phyloP scores from a whole-genome alignment of 2,113 vertebrate species.

The Callaeas wilsoni region DNA sequence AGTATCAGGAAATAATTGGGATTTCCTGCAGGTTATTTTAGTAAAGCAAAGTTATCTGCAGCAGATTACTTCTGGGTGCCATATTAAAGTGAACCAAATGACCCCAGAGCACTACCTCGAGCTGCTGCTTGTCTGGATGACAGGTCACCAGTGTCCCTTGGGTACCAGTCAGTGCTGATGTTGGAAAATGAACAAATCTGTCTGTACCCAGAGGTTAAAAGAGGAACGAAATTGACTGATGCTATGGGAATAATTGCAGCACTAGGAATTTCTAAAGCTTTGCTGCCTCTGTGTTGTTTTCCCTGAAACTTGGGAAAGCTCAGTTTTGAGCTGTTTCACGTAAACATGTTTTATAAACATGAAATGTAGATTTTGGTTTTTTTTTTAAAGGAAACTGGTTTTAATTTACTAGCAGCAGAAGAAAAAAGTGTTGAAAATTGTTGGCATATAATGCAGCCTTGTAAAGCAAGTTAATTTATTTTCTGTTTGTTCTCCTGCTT shows the following conservation, averaged over 20 bases:
- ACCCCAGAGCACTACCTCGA: background rate
- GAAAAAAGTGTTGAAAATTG: background rate
- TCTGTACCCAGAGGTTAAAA: background rate
- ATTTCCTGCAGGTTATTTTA: background rate
- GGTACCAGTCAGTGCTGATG: background rate
- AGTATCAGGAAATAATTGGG: background rate
- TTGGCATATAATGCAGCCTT: background rate
- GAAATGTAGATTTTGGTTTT: background rate
- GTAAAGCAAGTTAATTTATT: background rate
- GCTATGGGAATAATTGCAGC: background rate
- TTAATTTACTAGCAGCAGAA: background rate
- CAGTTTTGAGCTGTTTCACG: background rate
- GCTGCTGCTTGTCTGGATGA: background rate
- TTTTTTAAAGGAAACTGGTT: background rate
- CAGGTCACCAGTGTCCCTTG: background rate
- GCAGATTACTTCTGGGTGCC: background rate
- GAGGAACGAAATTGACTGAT: background rate
- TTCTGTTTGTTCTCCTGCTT: conserved; percentile 16
- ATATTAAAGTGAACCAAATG: background rate
- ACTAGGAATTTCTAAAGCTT: background rate
- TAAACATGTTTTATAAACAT: background rate
- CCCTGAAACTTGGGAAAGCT: background rate
- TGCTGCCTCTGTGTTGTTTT: background rate
- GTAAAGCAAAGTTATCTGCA: background rate
- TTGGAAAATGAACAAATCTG: background rate